Base-by-base conservation (phyloP, 2,797 vertebrate genomes). In the Aselliscus stoliczkanus region DNA sequence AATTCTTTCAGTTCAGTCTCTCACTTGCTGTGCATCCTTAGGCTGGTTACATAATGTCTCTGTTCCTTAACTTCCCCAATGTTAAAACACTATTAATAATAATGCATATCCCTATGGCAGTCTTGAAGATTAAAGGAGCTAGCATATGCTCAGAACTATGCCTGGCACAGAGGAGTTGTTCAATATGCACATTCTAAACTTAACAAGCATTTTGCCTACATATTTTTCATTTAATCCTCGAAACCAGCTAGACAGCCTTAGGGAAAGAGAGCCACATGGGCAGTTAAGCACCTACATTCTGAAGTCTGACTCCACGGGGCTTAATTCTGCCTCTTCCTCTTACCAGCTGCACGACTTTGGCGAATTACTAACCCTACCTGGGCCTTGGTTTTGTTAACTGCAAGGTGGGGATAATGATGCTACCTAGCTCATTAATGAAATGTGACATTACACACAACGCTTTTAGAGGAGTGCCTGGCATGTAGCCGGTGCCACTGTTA, bases 401-500 rank as follows among this genome's bases (percentile, higher is more conserved):
- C n/a, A 76, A 54, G 84, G 44, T 37, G 65, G 29, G 8, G 64
- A 50, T 31, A 39, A 86, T 3, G 12, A 47, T 3, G 14, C 5
- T 25, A 23, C 14, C 12, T 76, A 31, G 34, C 58, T 87, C 3
- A 18, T 60, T 50, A 86, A 12, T 79, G 50, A 37, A 67, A 64
- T 34, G 31, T 3, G 5, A 42, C 23, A 21, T 14, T 50, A 27
- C 4, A 58, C 34, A n/a, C 50, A 60, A 50, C 64, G 27, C 23
- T 15, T 52, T 76, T 88, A 44, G 31, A 90, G n/a, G 44, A 73
- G 39, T 23, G 21, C 31, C 31, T 31, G 42, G 65, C 20, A 29
- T 0, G 0, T 4, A 3, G 58, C 7, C 54, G 27, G 20, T 6
- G 25, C 25, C 27, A 1, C 25, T 14, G 0, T 75, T 6, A 0